Conservation (phyloP, 2,797 vertebrate genomes). For the Falco columbarius region DNA sequence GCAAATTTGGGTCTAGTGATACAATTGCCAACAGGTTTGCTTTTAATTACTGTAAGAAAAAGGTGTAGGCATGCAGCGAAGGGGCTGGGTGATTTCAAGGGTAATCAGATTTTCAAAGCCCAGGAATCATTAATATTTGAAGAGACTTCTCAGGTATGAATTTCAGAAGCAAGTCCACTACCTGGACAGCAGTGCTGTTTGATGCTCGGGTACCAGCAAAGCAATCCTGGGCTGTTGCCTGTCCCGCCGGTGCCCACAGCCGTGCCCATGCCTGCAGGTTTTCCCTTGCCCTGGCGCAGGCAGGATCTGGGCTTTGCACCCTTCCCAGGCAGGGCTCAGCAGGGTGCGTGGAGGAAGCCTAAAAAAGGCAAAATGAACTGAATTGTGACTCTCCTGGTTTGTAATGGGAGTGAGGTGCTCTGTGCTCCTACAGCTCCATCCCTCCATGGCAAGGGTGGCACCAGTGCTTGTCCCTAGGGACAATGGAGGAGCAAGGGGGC, state of each 20-base stretch:
- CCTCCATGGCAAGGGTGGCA: rapidly evolving
- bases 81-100: neutral
- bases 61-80: rapidly evolving
- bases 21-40: neutral
- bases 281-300: neutral
- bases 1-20: neutral
- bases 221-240: neutral
- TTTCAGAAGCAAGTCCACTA: neutral
- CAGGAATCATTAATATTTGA: neutral
- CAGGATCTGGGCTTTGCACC: neutral
- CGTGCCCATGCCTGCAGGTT: neutral
- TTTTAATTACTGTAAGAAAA: neutral
- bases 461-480: neutral
- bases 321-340: neutral
- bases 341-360: rapidly evolving
- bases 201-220: neutral
- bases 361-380: neutral
- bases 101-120: neutral
- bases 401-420: neutral
- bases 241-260: rapidly evolving
- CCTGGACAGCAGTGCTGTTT: rapidly evolving
- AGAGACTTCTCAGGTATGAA: neutral
- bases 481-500: neutral
- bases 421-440: neutral
- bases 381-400: neutral